phyloP scores from a whole-genome alignment of 2,113 vertebrate genomes.

The Lampris incognitus region DNA sequence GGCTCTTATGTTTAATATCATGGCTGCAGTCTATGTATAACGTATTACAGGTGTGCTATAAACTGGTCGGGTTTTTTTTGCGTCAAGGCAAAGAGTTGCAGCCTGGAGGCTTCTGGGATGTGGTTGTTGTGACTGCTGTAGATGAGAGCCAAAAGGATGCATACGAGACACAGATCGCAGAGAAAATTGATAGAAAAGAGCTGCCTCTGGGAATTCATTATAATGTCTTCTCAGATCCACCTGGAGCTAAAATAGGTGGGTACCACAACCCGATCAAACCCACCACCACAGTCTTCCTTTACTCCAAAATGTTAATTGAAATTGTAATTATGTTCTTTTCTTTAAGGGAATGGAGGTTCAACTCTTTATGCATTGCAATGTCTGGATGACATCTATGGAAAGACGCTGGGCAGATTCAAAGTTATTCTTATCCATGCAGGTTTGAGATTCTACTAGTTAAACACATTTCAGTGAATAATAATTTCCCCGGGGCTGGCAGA shows the following conservation, averaged over 20 bases:
- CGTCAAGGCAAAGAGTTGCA: slow-evolving; percentile 77
- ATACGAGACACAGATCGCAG: slow-evolving; percentile 86
- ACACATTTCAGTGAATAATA: neutral
- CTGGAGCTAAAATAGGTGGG: slow-evolving; percentile 89
- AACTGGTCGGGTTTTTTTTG: neutral
- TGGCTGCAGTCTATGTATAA: too few relatives aligned
- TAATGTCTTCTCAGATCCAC: slow-evolving; percentile 89
- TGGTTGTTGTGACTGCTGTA: slow-evolving; percentile 88
- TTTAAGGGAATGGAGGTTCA: slow-evolving; percentile 94
- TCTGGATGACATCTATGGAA: slow-evolving; percentile 85
- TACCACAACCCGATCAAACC: neutral
- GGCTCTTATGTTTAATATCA: too few relatives aligned
- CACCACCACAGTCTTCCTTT: neutral
- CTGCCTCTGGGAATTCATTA: slow-evolving; percentile 86
- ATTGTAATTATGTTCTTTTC: slow-evolving; percentile 13
- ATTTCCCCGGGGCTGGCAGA: too few relatives aligned
- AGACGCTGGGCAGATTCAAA: slow-evolving; percentile 81
- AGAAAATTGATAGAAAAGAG: slow-evolving; percentile 84
- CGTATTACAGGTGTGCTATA: neutral
- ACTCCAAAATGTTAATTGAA: too few relatives aligned
- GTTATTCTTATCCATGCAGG: slow-evolving; percentile 95
- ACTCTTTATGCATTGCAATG: slow-evolving; percentile 86
- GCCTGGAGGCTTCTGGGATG: slow-evolving; percentile 87
- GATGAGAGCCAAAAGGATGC: slow-evolving; percentile 86
- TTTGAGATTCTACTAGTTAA: slow-evolving; percentile 60